Conservation (phyloP, 2,888 invertebrate species). For the Ochropacha duplaris region DNA sequence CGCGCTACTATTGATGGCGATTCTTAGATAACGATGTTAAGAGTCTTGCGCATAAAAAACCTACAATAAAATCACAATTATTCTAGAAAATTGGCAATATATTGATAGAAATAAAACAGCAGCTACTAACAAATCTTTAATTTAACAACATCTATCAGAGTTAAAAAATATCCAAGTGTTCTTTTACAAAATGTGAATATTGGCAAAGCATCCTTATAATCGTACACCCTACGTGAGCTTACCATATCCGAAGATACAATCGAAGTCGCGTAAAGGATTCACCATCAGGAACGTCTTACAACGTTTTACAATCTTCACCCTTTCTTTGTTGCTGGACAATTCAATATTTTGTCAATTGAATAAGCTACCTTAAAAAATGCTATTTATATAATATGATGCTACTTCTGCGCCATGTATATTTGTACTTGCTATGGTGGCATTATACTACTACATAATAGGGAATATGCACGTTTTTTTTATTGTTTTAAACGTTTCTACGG, state of each 20-base stretch:
- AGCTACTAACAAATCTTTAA: conserved; percentile 38
- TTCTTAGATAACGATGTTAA: too few relatives aligned
- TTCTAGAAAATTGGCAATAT: too few relatives aligned
- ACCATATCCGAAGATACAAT: conserved; percentile 5
- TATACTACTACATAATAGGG: too few relatives aligned
- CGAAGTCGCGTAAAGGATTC: neutral
- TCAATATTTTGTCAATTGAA: neutral
- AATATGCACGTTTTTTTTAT: too few relatives aligned
- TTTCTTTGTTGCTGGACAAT: neutral
- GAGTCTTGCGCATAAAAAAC: too few relatives aligned
- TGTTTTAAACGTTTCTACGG: too few relatives aligned
- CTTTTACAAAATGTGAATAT: conserved; percentile 28
- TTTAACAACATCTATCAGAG: conserved; percentile 37
- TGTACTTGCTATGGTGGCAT: neutral
- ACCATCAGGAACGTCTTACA: neutral
- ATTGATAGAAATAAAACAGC: conserved; percentile 10
- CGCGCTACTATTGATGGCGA: too few relatives aligned
- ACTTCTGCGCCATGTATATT: too few relatives aligned
- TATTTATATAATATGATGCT: too few relatives aligned
- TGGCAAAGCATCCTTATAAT: conserved; percentile 23
- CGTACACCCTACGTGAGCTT: conserved; percentile 11
- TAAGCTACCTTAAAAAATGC: neutral
- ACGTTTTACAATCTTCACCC: neutral
- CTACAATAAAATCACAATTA: too few relatives aligned
- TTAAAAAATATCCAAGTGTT: conserved; percentile 24